These are phyloP conservation scores for Archegozetes longisetosus DNA, from an alignment of 1,140 invertebrate genomes.

Conservation along the genomic window DNA sequence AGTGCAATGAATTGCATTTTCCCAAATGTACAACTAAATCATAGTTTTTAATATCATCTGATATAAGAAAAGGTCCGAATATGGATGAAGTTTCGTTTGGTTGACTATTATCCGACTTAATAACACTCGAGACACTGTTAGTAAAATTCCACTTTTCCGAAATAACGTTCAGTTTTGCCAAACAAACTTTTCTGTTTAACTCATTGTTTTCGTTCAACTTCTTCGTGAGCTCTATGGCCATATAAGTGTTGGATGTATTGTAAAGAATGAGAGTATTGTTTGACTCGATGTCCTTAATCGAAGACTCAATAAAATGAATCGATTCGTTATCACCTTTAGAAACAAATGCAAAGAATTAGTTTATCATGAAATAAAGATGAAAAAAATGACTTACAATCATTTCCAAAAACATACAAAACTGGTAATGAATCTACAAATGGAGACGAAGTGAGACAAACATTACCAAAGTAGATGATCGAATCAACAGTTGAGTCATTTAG, in stretches of 20 bases:
- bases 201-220: neutral
- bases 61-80: neutral
- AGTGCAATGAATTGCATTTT: slow-evolving; percentile 1
- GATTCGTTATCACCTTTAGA: slow-evolving; percentile 1
- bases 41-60: slow-evolving; percentile 3
- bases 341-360: slow-evolving; percentile 1
- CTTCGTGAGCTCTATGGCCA: neutral
- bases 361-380: neutral
- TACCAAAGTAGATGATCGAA: slow-evolving; percentile 14
- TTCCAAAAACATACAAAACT: neutral
- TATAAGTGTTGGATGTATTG: neutral
- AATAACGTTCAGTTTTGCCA: neutral
- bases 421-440: neutral
- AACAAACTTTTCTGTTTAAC: neutral
- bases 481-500: neutral
- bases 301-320: neutral
- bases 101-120: neutral
- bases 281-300: neutral
- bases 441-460: slow-evolving; percentile 5
- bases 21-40: slow-evolving; percentile 6
- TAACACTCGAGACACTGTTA: neutral
- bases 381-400: neutral
- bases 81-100: neutral
- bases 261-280: slow-evolving; percentile 2
- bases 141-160: neutral